phyloP scores from a whole-genome alignment of 2,113 vertebrate genomes.

The Ahaetulla prasina region DNA sequence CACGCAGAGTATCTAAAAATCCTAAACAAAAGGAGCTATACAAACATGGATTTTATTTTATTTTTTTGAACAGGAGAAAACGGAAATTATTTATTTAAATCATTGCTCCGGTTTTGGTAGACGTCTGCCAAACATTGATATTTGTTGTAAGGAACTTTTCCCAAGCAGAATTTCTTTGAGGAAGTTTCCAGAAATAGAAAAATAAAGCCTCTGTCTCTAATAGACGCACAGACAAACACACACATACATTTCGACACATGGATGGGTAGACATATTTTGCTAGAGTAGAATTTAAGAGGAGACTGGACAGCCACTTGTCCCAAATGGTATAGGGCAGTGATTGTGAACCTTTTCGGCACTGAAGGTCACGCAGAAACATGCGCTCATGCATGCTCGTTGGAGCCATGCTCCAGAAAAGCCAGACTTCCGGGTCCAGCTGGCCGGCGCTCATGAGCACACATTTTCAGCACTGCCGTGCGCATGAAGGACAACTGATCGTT shows the following conservation, averaged over 20 bases:
- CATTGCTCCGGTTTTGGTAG: neutral
- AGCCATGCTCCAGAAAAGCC: no score
- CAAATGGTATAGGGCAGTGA: no score
- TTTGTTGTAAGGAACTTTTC: neutral
- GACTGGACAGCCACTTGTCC: no score
- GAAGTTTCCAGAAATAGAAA: neutral
- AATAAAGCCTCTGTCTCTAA: neutral
- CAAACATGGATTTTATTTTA: neutral
- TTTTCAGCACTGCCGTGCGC: no score
- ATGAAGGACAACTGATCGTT: no score
- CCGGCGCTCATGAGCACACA: no score
- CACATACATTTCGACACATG: neutral
- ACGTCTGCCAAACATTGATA: neutral
- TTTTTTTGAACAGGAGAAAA: neutral
- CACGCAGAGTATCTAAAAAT: neutral
- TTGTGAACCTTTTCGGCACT: no score
- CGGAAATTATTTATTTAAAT: neutral
- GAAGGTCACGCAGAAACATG: no score
- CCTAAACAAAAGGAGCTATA: neutral
- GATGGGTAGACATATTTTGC: neutral
- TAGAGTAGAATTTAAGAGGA: no score
- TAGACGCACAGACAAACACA: neutral
- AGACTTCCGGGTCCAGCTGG: no score
- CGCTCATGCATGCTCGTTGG: no score
- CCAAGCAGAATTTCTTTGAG: neutral